Conservation (phyloP, 92 coral and sea anemone genomes). For the Galaxea fascicularis region DNA sequence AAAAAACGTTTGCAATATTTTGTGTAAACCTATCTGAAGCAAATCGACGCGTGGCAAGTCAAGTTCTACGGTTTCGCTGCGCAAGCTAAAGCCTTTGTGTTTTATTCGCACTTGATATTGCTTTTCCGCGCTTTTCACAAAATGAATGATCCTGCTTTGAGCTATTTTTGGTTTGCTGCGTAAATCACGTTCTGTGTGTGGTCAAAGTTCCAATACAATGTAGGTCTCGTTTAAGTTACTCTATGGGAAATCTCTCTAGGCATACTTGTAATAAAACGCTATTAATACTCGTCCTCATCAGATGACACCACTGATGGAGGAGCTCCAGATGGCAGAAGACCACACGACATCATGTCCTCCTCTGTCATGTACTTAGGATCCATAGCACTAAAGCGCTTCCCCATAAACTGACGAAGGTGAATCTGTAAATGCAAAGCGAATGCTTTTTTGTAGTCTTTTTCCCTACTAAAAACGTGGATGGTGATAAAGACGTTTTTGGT, state of each 20-base stretch:
- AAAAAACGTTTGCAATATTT: no score
- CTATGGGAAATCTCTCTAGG: no score
- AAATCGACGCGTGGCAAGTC: no score
- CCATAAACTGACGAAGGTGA: slow-evolving; percentile 96
- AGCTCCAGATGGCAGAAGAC: slow-evolving; percentile 51
- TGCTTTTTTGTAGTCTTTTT: background rate
- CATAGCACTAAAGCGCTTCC: slow-evolving; percentile 95
- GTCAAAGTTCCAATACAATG: background rate
- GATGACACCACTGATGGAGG: slow-evolving; percentile 48
- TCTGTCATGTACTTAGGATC: slow-evolving; percentile 88
- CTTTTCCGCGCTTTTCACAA: background rate
- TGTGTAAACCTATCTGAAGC: no score
- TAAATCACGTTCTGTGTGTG: background rate
- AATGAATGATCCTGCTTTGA: background rate
- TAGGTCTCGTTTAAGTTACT: background rate
- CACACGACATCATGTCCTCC: slow-evolving; percentile 91
- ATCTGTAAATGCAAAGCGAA: slow-evolving; percentile 56
- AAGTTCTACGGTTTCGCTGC: no score
- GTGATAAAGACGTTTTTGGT: background rate
- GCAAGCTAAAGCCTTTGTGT: no score
- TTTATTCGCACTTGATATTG: no score
- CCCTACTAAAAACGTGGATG: background rate
- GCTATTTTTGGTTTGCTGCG: background rate
- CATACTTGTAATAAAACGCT: background rate
- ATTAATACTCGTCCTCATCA: slow-evolving; percentile 36